These are phyloP conservation scores for Holothuria scabra DNA, from an alignment of 53 echinoderm and acorn worm species.

Conservation along the genomic window DNA sequence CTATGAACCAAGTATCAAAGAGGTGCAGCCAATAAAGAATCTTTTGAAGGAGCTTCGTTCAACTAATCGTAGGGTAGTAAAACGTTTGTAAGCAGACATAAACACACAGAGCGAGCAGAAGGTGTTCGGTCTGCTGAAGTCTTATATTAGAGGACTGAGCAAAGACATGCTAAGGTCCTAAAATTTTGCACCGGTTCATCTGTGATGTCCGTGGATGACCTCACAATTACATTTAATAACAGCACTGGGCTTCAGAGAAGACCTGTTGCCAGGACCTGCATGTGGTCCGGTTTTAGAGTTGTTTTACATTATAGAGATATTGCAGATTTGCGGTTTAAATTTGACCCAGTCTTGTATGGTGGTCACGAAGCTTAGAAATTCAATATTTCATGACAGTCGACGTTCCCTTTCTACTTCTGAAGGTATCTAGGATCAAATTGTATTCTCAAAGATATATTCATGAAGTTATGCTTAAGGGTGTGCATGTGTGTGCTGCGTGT, in stretches of 20 bases:
- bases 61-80: background rate
- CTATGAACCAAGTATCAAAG: background rate
- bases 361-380: background rate
- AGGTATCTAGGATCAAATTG: too few relatives aligned
- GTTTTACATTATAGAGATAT: background rate
- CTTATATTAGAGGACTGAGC: background rate
- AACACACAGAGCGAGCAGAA: background rate
- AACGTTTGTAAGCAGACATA: background rate
- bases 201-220: background rate
- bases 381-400: background rate
- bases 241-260: background rate
- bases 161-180: background rate
- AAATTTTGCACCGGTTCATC: constrained; percentile 5
- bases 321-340: background rate
- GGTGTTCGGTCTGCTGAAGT: background rate
- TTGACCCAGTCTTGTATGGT: background rate
- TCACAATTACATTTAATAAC: background rate
- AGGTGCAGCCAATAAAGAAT: background rate
- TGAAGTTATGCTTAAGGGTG: too few relatives aligned
- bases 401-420: too few relatives aligned
- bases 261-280: constrained; percentile 5
- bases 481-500: too few relatives aligned
- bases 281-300: constrained; percentile 10
- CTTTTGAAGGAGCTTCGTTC: background rate
- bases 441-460: too few relatives aligned